Percentiles rank a stretch among this genome's conserved stretches.
phyloP scores from a whole-genome alignment of 2,888 invertebrate genomes.

The Arge pagana region DNA sequence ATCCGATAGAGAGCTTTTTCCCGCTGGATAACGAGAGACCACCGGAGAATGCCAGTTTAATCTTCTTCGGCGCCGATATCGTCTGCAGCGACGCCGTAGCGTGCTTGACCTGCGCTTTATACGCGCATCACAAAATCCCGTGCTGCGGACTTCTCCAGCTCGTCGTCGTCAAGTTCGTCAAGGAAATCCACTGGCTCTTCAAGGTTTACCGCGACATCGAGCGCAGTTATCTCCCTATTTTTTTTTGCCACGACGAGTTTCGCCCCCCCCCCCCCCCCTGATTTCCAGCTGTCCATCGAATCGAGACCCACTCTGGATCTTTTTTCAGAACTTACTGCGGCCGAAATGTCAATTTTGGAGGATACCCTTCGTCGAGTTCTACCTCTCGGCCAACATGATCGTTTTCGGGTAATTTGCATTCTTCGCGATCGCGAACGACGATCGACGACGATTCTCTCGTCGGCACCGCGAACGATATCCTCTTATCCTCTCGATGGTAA shows the following conservation, averaged over 20 bases:
- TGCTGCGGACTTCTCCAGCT: conserved; percentile 10
- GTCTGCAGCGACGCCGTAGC: conserved; percentile 6
- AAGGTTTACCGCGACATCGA: no score
- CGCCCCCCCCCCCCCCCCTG: no score
- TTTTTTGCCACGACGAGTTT: no score
- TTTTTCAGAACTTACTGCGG: conserved; percentile 8
- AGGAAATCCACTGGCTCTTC: conserved; percentile 9
- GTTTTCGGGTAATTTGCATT: conserved; percentile 11
- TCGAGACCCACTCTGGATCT: no score
- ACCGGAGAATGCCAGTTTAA: not conserved
- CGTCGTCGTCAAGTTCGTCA: conserved; percentile 4
- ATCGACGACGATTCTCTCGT: no score
- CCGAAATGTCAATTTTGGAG: conserved; percentile 13
- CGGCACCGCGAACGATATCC: no score
- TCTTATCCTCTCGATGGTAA: no score
- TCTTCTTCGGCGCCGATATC: not conserved
- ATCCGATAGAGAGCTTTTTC: conserved; percentile 4
- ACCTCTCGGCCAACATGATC: conserved; percentile 3
- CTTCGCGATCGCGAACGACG: no score
- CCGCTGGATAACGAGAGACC: not conserved
- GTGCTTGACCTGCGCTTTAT: conserved; percentile 12
- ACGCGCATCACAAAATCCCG: conserved; percentile 9
- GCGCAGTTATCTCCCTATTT: no score
- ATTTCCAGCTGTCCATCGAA: no score
- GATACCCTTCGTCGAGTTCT: conserved; percentile 9